Evolutionary conservation across 2,113 vertebrate genomes (phyloP).

Genomic region (Pseudopodoces humilis): DNA sequence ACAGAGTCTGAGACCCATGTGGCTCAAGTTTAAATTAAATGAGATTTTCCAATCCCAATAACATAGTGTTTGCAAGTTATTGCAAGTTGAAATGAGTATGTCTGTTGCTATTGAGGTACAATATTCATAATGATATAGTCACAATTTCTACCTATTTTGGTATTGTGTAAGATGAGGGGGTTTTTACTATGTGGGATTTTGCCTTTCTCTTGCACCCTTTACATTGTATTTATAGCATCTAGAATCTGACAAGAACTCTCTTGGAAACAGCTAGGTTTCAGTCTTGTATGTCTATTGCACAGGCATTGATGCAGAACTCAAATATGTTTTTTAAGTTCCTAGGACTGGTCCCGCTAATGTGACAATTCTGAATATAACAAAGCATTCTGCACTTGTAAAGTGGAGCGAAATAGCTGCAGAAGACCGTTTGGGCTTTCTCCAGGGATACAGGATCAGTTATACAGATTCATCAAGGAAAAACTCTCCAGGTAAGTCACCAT

Average conservation of each 20-base stretch:
- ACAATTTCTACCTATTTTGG: not conserved
- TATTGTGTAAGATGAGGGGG: not conserved
- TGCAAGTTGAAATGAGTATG: not conserved
- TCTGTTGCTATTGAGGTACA: not conserved
- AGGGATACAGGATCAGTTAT: constrained; percentile 76
- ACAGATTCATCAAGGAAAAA: constrained; percentile 5
- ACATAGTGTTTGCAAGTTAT: not conserved
- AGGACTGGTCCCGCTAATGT: constrained; percentile 69
- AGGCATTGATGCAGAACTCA: not conserved
- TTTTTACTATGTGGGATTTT: not conserved
- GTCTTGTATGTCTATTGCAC: not conserved
- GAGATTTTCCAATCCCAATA: not conserved
- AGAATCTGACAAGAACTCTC: not conserved
- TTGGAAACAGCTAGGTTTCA: not conserved
- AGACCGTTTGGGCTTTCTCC: constrained; percentile 78
- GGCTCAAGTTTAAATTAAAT: not conserved
- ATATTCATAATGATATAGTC: not conserved
- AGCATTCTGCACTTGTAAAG: constrained; percentile 70
- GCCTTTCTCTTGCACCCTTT: not conserved
- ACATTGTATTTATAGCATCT: not conserved
- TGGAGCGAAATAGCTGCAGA: constrained; percentile 77
- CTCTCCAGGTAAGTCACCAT: constrained; percentile 11
- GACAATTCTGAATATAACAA: constrained; percentile 61
- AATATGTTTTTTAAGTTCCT: constrained; percentile 69
- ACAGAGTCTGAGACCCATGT: not conserved